phyloP scores from a whole-genome alignment of 2,113 vertebrate genomes.

The Amblyopsis rosae region DNA sequence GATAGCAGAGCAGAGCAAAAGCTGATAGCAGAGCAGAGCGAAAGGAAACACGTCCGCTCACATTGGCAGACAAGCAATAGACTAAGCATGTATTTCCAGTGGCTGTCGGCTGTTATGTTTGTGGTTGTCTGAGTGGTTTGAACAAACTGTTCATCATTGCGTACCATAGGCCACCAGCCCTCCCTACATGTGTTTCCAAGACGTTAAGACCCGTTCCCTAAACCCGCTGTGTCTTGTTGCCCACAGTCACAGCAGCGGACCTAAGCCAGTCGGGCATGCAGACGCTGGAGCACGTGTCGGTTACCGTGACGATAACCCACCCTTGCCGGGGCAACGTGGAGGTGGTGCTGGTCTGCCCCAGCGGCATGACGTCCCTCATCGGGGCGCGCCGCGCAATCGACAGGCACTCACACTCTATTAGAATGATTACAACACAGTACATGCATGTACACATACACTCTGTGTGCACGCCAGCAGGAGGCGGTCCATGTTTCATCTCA shows the following conservation, averaged over 20 bases:
- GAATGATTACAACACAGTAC: background rate
- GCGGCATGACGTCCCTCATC: slow-evolving; percentile 89
- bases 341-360: slow-evolving; percentile 86
- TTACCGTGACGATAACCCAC: slow-evolving; percentile 86
- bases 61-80: too few relatives aligned
- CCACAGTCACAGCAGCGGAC: slow-evolving; percentile 80
- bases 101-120: too few relatives aligned
- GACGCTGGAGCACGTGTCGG: slow-evolving; percentile 92
- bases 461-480: too few relatives aligned
- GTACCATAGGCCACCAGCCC: too few relatives aligned
- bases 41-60: too few relatives aligned
- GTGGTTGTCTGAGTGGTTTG: too few relatives aligned
- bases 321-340: slow-evolving; percentile 89
- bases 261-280: slow-evolving; percentile 87
- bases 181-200: too few relatives aligned
- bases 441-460: background rate
- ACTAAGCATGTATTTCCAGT: too few relatives aligned
- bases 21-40: too few relatives aligned
- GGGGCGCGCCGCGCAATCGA: slow-evolving; percentile 86
- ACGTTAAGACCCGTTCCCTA: background rate
- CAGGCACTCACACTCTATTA: slow-evolving; percentile 69
- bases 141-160: too few relatives aligned
- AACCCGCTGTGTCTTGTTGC: background rate
- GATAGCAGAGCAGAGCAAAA: too few relatives aligned
- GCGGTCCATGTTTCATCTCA: background rate